phyloP scores from a whole-genome alignment of 2,797 vertebrate genomes.

The Mycteria americana region DNA sequence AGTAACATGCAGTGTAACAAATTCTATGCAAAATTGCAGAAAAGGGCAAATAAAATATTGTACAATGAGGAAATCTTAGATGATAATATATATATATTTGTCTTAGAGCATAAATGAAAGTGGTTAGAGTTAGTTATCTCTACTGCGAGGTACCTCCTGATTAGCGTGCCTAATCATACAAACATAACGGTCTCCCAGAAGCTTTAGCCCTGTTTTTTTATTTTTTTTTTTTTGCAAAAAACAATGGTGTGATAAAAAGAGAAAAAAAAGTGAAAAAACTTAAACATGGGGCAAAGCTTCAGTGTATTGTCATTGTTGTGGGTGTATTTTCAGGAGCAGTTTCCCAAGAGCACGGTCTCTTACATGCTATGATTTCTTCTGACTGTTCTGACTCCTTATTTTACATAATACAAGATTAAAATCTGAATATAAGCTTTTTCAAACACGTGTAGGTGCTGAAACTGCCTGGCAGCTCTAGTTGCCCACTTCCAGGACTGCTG shows the following conservation, averaged over 20 bases:
- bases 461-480: neutral
- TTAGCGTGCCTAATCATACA: neutral
- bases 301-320: neutral
- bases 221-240: neutral
- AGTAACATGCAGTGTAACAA: neutral
- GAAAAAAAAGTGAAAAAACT: no score
- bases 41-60: neutral
- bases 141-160: neutral
- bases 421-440: neutral
- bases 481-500: neutral
- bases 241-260: neutral
- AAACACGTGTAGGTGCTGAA: neutral
- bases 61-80: neutral
- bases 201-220: neutral
- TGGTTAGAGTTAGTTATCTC: neutral
- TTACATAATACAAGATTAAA: neutral
- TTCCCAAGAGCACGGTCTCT: neutral
- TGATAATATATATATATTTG: neutral
- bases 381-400: neutral
- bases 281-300: neutral
- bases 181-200: neutral
- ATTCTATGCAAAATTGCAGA: neutral
- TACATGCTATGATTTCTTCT: neutral
- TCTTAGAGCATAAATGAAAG: neutral
- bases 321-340: neutral